phyloP scores from a whole-genome alignment of 2,888 invertebrate species.

The Philopedon plagiatum region DNA sequence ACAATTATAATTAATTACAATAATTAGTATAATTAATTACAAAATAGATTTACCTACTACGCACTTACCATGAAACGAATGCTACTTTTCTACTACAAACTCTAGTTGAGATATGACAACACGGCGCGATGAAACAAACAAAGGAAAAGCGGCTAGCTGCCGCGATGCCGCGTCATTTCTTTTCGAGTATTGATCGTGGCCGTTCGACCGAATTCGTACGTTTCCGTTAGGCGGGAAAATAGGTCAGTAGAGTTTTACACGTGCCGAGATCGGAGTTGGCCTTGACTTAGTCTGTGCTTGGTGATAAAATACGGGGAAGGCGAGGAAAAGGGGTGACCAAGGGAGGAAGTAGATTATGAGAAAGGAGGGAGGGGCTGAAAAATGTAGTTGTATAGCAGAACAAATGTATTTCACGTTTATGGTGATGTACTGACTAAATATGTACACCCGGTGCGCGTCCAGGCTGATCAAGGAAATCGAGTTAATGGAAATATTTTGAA shows the following conservation, averaged over 20 bases:
- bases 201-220: conserved; percentile 58
- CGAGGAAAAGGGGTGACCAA: neutral
- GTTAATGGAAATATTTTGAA: too few relatives aligned
- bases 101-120: conserved; percentile 12
- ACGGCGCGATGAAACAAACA: conserved; percentile 27
- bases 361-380: neutral
- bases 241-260: conserved; percentile 64
- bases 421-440: too few relatives aligned
- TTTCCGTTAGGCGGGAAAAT: conserved; percentile 57
- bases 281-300: conserved; percentile 51
- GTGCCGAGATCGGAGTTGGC: conserved; percentile 62
- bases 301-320: neutral
- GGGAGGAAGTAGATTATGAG: neutral
- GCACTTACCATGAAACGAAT: neutral
- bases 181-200: conserved; percentile 63
- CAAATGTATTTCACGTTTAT: too few relatives aligned
- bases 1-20: too few relatives aligned
- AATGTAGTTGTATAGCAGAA: neutral
- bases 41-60: neutral
- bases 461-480: too few relatives aligned
- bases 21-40: too few relatives aligned
- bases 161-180: conserved; percentile 53
- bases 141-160: conserved; percentile 38
- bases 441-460: too few relatives aligned
- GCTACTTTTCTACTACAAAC: neutral